Evolutionary conservation across 2,797 vertebrate genomes (phyloP).

Genomic region (Eidolon dupreanum): DNA sequence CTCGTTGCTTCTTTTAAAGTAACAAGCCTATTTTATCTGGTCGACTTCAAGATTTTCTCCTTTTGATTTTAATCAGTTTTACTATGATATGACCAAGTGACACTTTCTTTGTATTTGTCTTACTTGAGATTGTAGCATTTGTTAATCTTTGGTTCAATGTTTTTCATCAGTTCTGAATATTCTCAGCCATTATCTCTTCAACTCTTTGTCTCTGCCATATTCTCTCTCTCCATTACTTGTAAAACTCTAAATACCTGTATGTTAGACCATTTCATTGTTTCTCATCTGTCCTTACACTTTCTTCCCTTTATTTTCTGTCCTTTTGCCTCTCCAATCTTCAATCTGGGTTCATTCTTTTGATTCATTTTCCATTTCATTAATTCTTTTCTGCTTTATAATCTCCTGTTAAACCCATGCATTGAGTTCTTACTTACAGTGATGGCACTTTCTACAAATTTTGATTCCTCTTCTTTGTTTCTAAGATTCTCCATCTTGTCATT

Average conservation of each 20-base stretch:
- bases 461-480: neutral
- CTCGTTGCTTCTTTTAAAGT: neutral
- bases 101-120: neutral
- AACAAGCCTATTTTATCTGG: neutral
- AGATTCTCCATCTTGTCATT: conserved; percentile 3
- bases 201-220: neutral
- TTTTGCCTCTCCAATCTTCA: neutral
- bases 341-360: neutral
- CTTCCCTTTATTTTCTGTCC: neutral
- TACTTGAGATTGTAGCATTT: neutral
- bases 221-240: neutral
- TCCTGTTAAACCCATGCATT: neutral
- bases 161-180: neutral
- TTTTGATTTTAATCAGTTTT: neutral
- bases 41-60: neutral
- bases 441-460: neutral
- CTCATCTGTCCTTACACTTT: neutral
- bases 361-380: neutral
- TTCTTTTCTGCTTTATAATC: neutral
- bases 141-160: neutral
- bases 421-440: neutral
- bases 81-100: neutral
- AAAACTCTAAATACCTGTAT: neutral
- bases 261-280: neutral
- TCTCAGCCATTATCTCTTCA: neutral